phyloP scores from a whole-genome alignment of 2,888 invertebrate genomes.

The Catonia carolina region DNA sequence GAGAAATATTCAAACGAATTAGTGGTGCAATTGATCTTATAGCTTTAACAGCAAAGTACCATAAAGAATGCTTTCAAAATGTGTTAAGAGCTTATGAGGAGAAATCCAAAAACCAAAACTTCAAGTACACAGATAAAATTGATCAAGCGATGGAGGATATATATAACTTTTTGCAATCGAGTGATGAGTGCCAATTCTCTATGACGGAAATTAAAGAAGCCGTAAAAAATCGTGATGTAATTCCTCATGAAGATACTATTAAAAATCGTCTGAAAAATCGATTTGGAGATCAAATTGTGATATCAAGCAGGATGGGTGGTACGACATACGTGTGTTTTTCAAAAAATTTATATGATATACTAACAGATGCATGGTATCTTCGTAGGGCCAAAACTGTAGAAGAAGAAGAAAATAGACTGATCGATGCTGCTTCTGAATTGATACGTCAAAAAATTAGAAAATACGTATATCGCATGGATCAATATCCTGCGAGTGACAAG shows the following conservation, averaged over 20 bases:
- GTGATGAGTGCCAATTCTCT: constrained; percentile 1
- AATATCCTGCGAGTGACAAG: not conserved
- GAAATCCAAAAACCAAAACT: not conserved
- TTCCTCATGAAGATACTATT: not conserved
- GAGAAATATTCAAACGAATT: not conserved
- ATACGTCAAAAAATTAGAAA: not conserved
- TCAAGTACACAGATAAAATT: not conserved
- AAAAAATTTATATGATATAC: constrained; percentile 1
- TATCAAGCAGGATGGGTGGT: not conserved
- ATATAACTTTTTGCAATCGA: not conserved
- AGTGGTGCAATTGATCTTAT: not conserved
- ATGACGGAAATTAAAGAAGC: not conserved
- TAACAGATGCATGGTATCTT: not conserved
- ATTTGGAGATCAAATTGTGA: not conserved
- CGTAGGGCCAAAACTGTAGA: not conserved
- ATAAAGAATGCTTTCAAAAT: not conserved
- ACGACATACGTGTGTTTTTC: not conserved
- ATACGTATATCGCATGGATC: not conserved
- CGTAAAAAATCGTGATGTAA: not conserved
- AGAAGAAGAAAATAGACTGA: not conserved
- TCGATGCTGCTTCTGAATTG: not conserved
- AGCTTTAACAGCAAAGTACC: not conserved
- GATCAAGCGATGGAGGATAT: constrained; percentile 5
- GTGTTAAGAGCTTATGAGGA: not conserved
- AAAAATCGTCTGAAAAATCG: constrained; percentile 1